phyloP scores from a whole-genome alignment of 1,140 invertebrate genomes.

The Nephila pilipes region DNA sequence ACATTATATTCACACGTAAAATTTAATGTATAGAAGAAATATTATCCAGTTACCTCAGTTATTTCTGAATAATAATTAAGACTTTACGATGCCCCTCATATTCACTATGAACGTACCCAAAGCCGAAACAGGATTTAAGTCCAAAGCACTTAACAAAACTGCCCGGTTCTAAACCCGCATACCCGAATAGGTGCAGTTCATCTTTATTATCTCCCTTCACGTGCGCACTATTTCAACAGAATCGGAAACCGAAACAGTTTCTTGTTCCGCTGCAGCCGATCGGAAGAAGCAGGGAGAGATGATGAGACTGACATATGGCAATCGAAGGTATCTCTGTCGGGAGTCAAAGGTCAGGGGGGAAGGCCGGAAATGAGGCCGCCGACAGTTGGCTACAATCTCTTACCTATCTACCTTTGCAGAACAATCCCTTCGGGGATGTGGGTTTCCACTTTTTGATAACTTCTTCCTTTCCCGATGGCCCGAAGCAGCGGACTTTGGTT shows the following conservation, averaged over 20 bases:
- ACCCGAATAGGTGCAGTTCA: no score
- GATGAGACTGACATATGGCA: constrained; percentile 70
- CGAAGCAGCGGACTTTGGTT: background rate
- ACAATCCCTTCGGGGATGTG: constrained; percentile 4
- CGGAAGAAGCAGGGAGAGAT: background rate
- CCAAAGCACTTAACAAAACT: no score
- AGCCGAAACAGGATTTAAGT: no score
- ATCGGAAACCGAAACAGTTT: background rate
- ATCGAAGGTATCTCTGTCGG: constrained; percentile 61
- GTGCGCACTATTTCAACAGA: background rate
- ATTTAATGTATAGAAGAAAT: no score
- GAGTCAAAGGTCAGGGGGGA: constrained; percentile 61
- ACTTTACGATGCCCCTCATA: no score
- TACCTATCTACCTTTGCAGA: background rate
- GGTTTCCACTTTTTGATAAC: background rate
- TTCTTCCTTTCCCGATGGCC: background rate
- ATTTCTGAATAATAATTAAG: no score
- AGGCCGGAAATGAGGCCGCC: constrained; percentile 60
- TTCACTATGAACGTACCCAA: no score
- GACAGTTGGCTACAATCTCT: constrained; percentile 55
- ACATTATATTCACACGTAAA: no score
- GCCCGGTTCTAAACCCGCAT: no score
- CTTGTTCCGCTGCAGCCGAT: background rate
- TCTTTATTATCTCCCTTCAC: no score
- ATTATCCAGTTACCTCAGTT: no score